Evolutionary conservation across 2,797 vertebrate genomes (phyloP).

Genomic region (Ctenochaetus hawaiiensis): DNA sequence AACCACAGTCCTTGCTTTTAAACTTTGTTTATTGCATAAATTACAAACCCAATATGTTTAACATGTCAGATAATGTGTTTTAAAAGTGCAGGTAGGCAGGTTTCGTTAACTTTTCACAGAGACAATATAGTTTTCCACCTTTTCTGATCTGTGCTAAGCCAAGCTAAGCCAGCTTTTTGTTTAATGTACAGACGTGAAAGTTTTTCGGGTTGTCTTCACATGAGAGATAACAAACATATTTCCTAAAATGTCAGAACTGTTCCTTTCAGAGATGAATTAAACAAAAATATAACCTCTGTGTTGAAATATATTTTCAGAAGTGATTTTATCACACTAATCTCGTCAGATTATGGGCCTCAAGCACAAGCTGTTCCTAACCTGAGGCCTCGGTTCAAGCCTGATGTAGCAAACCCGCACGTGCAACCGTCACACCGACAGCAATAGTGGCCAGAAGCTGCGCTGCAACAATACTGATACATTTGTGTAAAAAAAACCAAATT

Average conservation of each 20-base stretch:
- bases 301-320: conserved; percentile 36
- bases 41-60: background rate
- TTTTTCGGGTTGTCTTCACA: background rate
- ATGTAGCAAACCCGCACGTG: conserved; percentile 1
- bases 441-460: conserved; percentile 30
- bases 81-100: background rate
- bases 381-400: conserved; percentile 4
- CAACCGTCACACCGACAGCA: conserved; percentile 21
- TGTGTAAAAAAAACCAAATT: conserved; percentile 35
- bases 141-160: background rate
- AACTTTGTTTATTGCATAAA: background rate
- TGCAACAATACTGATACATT: conserved; percentile 30
- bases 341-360: conserved; percentile 50
- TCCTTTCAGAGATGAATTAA: conserved; percentile 27
- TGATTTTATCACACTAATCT: conserved; percentile 51
- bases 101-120: background rate
- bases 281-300: conserved; percentile 10
- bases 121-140: background rate
- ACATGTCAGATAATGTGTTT: background rate
- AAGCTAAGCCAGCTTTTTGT: background rate
- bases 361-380: conserved; percentile 36
- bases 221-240: background rate
- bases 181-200: background rate
- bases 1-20: background rate
- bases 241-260: background rate